A percentile compares a stretch with the other conserved stretches of the same genome.
phyloP scores from a whole-genome alignment of 2,797 vertebrate genomes.

The Phrynocephalus forsythii region DNA sequence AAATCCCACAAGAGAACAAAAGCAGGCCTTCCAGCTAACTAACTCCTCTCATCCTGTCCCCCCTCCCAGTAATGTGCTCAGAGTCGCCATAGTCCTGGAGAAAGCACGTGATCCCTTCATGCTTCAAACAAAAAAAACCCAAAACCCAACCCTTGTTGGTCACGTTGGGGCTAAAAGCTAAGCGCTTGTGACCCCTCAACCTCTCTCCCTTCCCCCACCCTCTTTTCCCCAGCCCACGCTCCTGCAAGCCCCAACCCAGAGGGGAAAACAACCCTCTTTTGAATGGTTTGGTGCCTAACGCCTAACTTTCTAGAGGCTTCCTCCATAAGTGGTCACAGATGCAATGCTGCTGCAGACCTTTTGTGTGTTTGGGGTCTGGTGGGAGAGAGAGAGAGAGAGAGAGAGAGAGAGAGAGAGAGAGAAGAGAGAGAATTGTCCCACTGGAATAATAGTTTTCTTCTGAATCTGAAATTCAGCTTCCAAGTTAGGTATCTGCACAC shows the following conservation, averaged over 20 bases:
- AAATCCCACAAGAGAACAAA: constrained; percentile 12
- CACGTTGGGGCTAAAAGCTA: constrained; percentile 82
- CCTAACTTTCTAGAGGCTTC: not conserved
- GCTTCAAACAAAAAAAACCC: constrained; percentile 46
- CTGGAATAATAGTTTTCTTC: not conserved
- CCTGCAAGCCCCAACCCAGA: constrained; percentile 61
- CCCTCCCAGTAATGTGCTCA: constrained; percentile 52
- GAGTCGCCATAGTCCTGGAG: constrained; percentile 71
- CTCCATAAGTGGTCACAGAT: too few species aligned
- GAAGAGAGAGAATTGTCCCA: constrained; percentile 1
- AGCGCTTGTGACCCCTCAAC: constrained; percentile 89
- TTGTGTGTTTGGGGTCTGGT: too few species aligned
- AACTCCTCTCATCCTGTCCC: not conserved
- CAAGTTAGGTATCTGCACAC: too few species aligned
- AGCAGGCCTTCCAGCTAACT: not conserved
- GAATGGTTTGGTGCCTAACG: constrained; percentile 65
- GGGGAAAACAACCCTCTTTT: not conserved
- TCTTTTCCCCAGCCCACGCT: constrained; percentile 55
- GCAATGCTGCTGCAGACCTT: too few species aligned
- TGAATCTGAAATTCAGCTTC: not conserved
- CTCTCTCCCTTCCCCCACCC: constrained; percentile 28
- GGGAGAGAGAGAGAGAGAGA: too few species aligned
- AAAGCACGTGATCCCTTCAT: constrained; percentile 71
- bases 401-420: too few species aligned
- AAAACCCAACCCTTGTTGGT: constrained; percentile 68